Percentiles rank a stretch among this genome's conserved stretches.
phyloP scores from a whole-genome alignment of 1,140 invertebrate species.

The Dufourea novaeangliae region DNA sequence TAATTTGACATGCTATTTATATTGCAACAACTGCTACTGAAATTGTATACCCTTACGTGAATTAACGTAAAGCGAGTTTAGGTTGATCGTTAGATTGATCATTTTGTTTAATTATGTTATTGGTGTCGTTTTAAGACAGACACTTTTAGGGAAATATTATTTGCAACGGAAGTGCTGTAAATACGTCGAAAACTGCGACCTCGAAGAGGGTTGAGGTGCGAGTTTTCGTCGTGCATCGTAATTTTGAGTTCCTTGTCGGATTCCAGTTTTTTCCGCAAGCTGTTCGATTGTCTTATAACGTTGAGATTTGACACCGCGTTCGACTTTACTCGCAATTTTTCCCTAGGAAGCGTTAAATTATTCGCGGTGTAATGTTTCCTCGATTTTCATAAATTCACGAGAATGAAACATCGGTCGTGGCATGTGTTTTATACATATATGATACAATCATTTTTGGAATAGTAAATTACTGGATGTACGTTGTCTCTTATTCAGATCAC shows the following conservation, averaged over 20 bases:
- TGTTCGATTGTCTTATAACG: too few species aligned
- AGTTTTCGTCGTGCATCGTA: too few species aligned
- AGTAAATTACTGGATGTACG: slow-evolving; percentile 14
- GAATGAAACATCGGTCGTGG: neutral
- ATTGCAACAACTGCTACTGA: neutral
- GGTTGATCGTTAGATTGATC: too few species aligned
- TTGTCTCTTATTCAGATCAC: slow-evolving; percentile 3
- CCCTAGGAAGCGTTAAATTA: slow-evolving; percentile 12
- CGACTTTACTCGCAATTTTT: slow-evolving; percentile 16
- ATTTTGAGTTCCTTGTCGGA: neutral
- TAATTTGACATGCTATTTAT: neutral
- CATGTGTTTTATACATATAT: neutral
- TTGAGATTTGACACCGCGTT: slow-evolving; percentile 13
- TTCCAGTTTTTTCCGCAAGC: too few species aligned
- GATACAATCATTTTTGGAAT: slow-evolving; percentile 14
- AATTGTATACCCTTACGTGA: neutral
- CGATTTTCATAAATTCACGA: slow-evolving; percentile 13
- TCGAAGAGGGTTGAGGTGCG: too few species aligned
- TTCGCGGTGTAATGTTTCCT: neutral
- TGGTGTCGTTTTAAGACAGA: too few species aligned
- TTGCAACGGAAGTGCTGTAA: too few species aligned
- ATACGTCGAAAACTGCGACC: too few species aligned
- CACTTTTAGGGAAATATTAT: too few species aligned
- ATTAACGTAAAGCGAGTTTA: slow-evolving; percentile 2
- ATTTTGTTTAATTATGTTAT: too few species aligned